Base-by-base conservation (phyloP, 2,797 vertebrate genomes). In the Cuniculus paca region DNA sequence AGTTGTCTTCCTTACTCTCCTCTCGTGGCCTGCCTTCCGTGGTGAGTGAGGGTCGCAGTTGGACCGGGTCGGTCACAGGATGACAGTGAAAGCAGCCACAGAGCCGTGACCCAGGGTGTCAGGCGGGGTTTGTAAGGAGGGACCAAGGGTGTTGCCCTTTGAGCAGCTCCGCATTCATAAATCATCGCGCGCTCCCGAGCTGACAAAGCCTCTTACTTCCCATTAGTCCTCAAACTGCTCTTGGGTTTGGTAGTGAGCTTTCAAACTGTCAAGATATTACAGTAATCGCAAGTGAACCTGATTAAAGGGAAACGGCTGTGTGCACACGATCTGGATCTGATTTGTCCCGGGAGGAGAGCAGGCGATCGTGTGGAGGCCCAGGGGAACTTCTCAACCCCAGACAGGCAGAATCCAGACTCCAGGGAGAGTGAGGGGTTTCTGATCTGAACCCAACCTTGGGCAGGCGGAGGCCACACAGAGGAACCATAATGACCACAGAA, bases 231-330 rank as follows among this genome's bases (percentile, higher is more conserved):
- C 28, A 52, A 50, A 52, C 45, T 5, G 17, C 78, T 52, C 22
- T 58, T 72, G 28, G 34, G 4, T 45, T 94, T 58, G 52, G 72
- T 52, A 45, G 82, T 92, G 75, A 63, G 60, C 78, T 77, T 88
- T 91, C 94, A 88, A 78, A 45, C 74, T 88, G 79, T 93, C 95
- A 77, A 70, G 92, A 39, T 10, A 19, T 26, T 34, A 24, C 36
- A 14, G 0, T 48, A 48, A 87, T n/a, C 68, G 81, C 65, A 39
- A 58, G 88, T 12, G 28, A 58, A 42, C 75, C 42, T 36, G 86
- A 85, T 72, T 61, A 94, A 92, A 84, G 39, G 58, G 28, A n/a
- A 70, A 7, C 0, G 8, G 45, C 22, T 11, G 1, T 12, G 60
- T 1, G 48, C 60, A 6, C 5, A 20, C 0, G 58, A 65, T 63